Evolutionary conservation across 2,113 vertebrate species (phyloP).

Genomic region (Aythya baeri): DNA sequence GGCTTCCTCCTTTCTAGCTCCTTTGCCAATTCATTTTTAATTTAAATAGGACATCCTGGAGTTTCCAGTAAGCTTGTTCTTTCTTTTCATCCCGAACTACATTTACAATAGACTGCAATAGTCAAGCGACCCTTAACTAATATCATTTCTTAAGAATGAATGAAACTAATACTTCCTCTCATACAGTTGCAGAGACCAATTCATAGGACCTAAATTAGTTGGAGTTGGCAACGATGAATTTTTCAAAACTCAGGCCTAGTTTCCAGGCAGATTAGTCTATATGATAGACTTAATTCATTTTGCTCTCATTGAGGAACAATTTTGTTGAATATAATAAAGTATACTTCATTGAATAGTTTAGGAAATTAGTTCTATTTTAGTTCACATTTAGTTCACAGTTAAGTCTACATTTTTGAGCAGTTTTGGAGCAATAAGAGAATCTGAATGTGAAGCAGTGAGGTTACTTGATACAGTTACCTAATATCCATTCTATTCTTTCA

Average conservation of each 20-base stretch:
- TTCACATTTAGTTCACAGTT: neutral
- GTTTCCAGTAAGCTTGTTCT: neutral
- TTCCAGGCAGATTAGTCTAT: neutral
- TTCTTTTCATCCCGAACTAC: neutral
- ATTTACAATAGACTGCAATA: neutral
- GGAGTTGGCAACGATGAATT: neutral
- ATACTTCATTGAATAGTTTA: neutral
- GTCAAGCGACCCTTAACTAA: neutral
- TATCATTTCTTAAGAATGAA: neutral
- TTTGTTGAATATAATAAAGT: neutral
- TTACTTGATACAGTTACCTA: accelerated
- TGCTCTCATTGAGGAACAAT: neutral
- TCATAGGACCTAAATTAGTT: neutral
- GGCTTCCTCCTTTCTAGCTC: neutral
- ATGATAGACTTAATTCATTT: neutral
- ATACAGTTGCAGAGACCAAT: neutral
- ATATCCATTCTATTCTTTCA: neutral
- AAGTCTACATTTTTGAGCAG: neutral
- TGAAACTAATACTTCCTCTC: neutral
- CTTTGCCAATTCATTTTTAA: neutral
- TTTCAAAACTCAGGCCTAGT: neutral
- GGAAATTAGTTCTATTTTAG: neutral
- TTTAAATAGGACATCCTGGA: neutral
- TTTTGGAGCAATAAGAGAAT: neutral
- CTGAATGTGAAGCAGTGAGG: neutral